A percentile compares a stretch with the other conserved stretches of the same genome.
These are phyloP conservation scores for Osmoderma eremita DNA, from an alignment of 2,888 invertebrate species.

Conservation along the genomic window DNA sequence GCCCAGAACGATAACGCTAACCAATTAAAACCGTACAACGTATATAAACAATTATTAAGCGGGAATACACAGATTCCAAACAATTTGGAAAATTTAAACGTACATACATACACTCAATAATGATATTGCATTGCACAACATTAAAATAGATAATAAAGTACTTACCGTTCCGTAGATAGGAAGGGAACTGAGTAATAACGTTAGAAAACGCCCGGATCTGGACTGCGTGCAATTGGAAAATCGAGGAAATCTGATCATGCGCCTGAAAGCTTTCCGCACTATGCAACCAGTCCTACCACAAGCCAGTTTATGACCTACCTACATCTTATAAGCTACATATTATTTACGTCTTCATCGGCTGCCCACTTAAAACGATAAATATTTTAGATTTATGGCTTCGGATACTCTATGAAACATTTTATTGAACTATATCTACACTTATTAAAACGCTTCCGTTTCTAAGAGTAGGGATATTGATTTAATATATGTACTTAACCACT, in stretches of 20 bases:
- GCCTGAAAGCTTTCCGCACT: conserved; percentile 37
- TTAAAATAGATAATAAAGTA: conserved; percentile 11
- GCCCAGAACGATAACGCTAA: too few species aligned
- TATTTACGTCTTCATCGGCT: conserved; percentile 21
- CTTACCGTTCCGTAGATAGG: conserved; percentile 34
- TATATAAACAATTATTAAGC: too few species aligned
- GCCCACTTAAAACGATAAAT: background rate
- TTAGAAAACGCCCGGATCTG: conserved; percentile 46
- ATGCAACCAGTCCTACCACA: conserved; percentile 43
- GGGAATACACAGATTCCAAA: too few species aligned
- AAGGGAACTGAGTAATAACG: conserved; percentile 25
- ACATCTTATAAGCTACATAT: background rate
- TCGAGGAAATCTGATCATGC: conserved; percentile 46
- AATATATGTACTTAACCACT: too few species aligned
- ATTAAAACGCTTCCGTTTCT: too few species aligned
- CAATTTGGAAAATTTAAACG: background rate
- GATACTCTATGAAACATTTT: background rate
- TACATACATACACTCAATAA: background rate
- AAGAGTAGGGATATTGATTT: too few species aligned
- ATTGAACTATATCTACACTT: background rate
- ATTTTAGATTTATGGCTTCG: background rate
- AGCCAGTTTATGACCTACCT: conserved; percentile 29
- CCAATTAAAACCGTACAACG: too few species aligned
- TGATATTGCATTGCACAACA: background rate
- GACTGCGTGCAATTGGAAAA: conserved; percentile 42